phyloP scores from a whole-genome alignment of 2,888 invertebrate genomes.

The Drosophila fungiperda region DNA sequence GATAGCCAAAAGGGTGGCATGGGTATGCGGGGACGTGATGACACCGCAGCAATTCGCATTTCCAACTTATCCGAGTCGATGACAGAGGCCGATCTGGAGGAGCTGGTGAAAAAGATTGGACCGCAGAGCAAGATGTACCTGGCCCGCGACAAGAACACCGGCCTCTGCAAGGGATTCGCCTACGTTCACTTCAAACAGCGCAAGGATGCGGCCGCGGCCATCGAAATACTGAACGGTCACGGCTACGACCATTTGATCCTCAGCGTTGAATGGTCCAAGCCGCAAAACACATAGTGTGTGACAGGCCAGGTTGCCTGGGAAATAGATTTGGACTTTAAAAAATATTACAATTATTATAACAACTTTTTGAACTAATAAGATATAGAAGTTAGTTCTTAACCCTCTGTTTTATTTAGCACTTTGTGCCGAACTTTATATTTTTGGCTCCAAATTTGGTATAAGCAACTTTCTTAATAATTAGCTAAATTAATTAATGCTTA shows the following conservation, averaged over 20 bases:
- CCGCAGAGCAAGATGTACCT: conserved; percentile 96
- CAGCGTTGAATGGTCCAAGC: conserved; percentile 99
- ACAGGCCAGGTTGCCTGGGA: background rate
- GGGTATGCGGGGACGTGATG: conserved; percentile 89
- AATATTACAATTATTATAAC: background rate
- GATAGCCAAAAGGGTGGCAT: conserved; percentile 93
- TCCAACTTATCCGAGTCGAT: conserved; percentile 99
- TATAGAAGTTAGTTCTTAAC: background rate
- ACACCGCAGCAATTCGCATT: conserved; percentile 96
- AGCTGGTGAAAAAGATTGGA: conserved; percentile 97
- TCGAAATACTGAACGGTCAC: conserved; percentile 95
- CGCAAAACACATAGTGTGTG: conserved; percentile 85
- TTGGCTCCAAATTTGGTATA: background rate
- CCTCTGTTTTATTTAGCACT: background rate
- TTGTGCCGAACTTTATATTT: background rate
- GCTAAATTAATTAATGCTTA: background rate
- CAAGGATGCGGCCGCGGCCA: conserved; percentile 96
- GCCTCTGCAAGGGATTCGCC: conserved; percentile 98
- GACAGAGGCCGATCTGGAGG: conserved; percentile 97
- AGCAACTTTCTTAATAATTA: background rate
- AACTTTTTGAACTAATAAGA: background rate
- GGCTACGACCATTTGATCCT: conserved; percentile 99
- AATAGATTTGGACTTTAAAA: background rate
- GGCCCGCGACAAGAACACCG: conserved; percentile 96
- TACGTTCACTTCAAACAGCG: conserved; percentile 98